Evolutionary conservation across 2,113 vertebrate species (phyloP).

Genomic region (Corapipo altera): DNA sequence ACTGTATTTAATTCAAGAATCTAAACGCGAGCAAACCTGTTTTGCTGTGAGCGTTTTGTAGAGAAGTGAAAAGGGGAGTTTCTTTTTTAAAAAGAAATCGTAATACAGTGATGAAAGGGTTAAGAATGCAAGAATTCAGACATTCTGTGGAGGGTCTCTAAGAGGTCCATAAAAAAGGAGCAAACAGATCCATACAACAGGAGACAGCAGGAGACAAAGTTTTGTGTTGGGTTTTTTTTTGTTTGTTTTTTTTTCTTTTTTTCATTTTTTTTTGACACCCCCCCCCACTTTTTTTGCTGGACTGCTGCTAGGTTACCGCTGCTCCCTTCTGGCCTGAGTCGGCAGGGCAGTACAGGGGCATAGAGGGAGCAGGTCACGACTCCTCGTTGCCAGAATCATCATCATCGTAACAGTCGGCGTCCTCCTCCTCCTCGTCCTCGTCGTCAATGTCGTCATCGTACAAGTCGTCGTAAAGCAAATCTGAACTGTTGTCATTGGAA

Average conservation of each 20-base stretch:
- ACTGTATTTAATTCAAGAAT: conserved; percentile 70
- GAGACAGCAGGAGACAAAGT: conserved; percentile 73
- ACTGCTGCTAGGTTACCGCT: conserved; percentile 71
- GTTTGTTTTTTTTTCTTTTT: background rate
- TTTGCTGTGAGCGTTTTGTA: conserved; percentile 62
- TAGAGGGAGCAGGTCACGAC: conserved; percentile 83
- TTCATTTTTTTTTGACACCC: background rate
- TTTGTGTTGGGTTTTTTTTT: background rate
- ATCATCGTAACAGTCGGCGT: conserved; percentile 88
- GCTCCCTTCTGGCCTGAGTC: conserved; percentile 80
- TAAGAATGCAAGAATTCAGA: conserved; percentile 75
- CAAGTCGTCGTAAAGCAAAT: conserved; percentile 97
- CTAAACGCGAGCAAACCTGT: conserved; percentile 72
- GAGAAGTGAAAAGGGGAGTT: conserved; percentile 52
- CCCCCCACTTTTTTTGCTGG: conserved; percentile 64
- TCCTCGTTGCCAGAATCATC: conserved; percentile 99
- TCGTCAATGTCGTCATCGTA: conserved; percentile 96
- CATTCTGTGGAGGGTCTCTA: conserved; percentile 72
- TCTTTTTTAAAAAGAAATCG: conserved; percentile 57
- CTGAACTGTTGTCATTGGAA: conserved; percentile 98
- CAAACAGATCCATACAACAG: conserved; percentile 73
- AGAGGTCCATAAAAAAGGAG: conserved; percentile 80
- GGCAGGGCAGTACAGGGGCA: conserved; percentile 73
- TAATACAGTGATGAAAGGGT: conserved; percentile 73
- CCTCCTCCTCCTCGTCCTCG: conserved; percentile 90